Evolutionary conservation across 2,797 vertebrate genomes (phyloP).

Genomic region (Sphenopsis melanotis): DNA sequence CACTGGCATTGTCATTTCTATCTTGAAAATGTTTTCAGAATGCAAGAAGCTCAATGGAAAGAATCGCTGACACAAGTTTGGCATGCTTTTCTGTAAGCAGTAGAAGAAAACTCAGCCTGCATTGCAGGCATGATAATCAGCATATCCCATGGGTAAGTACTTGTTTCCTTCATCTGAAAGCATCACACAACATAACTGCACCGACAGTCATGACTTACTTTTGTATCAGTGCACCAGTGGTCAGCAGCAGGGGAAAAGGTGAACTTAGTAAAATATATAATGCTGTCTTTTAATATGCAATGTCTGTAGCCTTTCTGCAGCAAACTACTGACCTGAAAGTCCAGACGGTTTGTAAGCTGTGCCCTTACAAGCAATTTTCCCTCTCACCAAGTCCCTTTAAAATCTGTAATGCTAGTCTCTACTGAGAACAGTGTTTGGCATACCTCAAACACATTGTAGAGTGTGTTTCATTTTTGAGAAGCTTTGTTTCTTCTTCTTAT

Average conservation of each 20-base stretch:
- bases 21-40: conserved; percentile 42
- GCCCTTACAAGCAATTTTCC: not conserved
- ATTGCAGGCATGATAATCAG: not conserved
- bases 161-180: not conserved
- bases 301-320: not conserved
- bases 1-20: conserved; percentile 43
- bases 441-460: not conserved
- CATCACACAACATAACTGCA: not conserved
- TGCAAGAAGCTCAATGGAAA: conserved; percentile 2
- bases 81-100: not conserved
- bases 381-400: not conserved
- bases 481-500: not conserved
- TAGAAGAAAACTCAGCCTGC: conserved; percentile 19
- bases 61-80: not conserved
- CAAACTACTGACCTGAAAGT: not conserved
- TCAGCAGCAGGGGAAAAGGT: not conserved
- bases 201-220: not conserved
- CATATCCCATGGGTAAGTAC: not conserved
- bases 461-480: not conserved
- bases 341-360: not conserved
- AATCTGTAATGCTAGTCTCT: not conserved
- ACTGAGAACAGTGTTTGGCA: not conserved
- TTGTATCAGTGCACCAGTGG: not conserved
- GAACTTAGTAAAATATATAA: not conserved
- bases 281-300: not conserved